Evolutionary conservation across 2,888 invertebrate genomes (phyloP).

Genomic region (Aromia moschata): DNA sequence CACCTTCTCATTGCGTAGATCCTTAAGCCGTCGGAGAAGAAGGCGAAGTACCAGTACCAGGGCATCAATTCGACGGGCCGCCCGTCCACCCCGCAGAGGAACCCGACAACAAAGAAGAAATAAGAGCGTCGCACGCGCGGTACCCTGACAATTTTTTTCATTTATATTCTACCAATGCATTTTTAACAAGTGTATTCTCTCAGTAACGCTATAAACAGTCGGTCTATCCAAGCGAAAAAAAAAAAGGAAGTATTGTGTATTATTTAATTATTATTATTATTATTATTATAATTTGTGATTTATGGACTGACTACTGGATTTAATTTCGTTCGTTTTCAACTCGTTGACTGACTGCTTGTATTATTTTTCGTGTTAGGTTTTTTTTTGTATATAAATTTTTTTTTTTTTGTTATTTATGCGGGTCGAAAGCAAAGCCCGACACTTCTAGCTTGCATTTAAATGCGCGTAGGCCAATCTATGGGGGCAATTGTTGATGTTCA

Average conservation of each 20-base stretch:
- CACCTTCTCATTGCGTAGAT: slow-evolving; percentile 71
- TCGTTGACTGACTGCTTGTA: slow-evolving; percentile 26
- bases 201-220: slow-evolving; percentile 46
- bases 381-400: slow-evolving; percentile 27
- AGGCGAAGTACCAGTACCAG: slow-evolving; percentile 98
- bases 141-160: slow-evolving; percentile 33
- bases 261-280: slow-evolving; percentile 48
- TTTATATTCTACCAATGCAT: slow-evolving; percentile 42
- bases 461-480: slow-evolving; percentile 33
- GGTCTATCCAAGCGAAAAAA: slow-evolving; percentile 46
- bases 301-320: slow-evolving; percentile 38
- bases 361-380: slow-evolving; percentile 21
- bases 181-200: slow-evolving; percentile 43
- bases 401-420: slow-evolving; percentile 10
- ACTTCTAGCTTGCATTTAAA: slow-evolving; percentile 32
- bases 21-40: slow-evolving; percentile 99
- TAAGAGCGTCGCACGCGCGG: slow-evolving; percentile 40
- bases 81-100: slow-evolving; percentile 82
- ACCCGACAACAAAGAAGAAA: slow-evolving; percentile 79
- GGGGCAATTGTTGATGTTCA: no score
- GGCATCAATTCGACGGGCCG: slow-evolving; percentile 88
- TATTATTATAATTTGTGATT: slow-evolving; percentile 41
- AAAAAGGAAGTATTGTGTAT: slow-evolving; percentile 49
- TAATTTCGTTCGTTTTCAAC: no score
- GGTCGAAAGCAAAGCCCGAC: not conserved